Conservation (phyloP, 2,797 vertebrate genomes). For the Echiichthys vipera region DNA sequence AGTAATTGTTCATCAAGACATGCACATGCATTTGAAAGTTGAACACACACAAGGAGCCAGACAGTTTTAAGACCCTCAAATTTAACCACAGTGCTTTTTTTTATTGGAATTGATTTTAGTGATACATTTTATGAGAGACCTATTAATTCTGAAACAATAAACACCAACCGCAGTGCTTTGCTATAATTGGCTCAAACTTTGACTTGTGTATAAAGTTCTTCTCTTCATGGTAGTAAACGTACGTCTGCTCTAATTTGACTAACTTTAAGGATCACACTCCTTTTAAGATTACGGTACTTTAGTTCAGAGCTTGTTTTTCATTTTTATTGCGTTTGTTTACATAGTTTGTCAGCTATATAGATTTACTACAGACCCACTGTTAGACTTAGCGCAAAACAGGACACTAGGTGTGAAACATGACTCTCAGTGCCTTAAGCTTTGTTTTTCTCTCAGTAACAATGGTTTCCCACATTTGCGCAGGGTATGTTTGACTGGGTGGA, state of each 20-base stretch:
- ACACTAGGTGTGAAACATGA: constrained; percentile 60
- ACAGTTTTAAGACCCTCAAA: constrained; percentile 6
- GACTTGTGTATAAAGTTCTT: constrained; percentile 11
- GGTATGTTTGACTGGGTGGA: constrained; percentile 98
- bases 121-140: constrained; percentile 46
- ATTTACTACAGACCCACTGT: constrained; percentile 4
- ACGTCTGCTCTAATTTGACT: constrained; percentile 14
- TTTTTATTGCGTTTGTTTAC: constrained; percentile 10
- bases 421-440: constrained; percentile 44
- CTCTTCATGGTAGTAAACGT: background rate
- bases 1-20: constrained; percentile 5
- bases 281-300: background rate
- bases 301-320: background rate
- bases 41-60: constrained; percentile 12
- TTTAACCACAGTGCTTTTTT: constrained; percentile 43
- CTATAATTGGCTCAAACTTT: constrained; percentile 47
- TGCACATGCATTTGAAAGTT: constrained; percentile 23
- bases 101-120: constrained; percentile 21
- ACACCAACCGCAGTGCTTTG: constrained; percentile 30
- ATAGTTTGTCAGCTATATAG: constrained; percentile 13
- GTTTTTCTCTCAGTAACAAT: constrained; percentile 67
- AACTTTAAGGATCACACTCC: background rate
- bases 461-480: constrained; percentile 78
- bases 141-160: constrained; percentile 53
- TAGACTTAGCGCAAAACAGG: constrained; percentile 18